A percentile compares a stretch with the other conserved stretches of the same genome.
Conservation (phyloP, 1,140 invertebrate genomes). For the Diuraphis noxia region DNA sequence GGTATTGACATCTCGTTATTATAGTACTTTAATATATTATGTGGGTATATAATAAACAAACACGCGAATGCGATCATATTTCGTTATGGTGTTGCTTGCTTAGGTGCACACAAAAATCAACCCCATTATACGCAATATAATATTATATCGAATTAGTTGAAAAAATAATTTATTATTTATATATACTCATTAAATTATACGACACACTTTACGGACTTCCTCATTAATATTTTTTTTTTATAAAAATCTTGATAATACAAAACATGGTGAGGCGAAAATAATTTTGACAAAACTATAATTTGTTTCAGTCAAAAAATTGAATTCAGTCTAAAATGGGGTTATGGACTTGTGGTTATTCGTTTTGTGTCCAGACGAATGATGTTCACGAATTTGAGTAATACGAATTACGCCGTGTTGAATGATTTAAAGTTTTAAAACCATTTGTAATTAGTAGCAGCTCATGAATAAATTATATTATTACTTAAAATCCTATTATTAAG, state of each 20-base stretch:
- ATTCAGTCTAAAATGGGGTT: not conserved
- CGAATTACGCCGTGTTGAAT: not conserved
- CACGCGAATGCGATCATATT: not conserved
- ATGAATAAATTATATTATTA: not conserved
- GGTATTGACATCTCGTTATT: not conserved
- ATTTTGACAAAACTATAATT: not conserved
- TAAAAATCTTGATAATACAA: not conserved
- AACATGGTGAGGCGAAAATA: not conserved
- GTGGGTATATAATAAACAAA: too few species aligned
- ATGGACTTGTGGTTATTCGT: not conserved
- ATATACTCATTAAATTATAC: not conserved
- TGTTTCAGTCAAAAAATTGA: not conserved
- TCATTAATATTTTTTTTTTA: not conserved
- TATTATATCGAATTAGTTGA: not conserved
- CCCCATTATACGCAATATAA: too few species aligned
- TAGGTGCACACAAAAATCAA: not conserved
- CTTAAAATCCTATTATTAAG: not conserved
- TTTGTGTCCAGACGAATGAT: not conserved
- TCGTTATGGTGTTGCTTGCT: not conserved
- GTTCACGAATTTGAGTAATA: not conserved
- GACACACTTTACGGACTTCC: not conserved
- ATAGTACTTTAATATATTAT: constrained; percentile 1
- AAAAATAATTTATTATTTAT: too few species aligned
- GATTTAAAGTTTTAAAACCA: not conserved
- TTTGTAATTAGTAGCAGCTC: not conserved